Percentiles rank a stretch among this genome's conserved stretches.
Conservation (phyloP, 2,113 vertebrate species). For the Scartelaos histophorus region DNA sequence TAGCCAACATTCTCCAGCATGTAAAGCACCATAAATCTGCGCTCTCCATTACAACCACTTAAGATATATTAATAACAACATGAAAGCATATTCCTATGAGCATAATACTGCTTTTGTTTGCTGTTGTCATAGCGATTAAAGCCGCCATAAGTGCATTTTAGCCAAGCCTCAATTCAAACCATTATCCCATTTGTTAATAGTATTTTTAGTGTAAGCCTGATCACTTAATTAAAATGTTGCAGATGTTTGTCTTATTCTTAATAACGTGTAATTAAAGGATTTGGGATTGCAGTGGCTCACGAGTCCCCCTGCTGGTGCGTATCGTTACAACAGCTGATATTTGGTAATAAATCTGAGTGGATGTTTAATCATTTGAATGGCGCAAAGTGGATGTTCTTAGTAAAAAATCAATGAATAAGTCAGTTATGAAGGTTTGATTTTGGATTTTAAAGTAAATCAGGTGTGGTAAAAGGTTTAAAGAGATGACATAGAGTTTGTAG, state of each 20-base stretch:
- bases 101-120: not conserved
- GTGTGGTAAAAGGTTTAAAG: not conserved
- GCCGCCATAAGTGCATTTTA: not conserved
- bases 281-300: not conserved
- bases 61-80: not conserved
- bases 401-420: too few relatives aligned
- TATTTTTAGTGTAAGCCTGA: not conserved
- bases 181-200: not conserved
- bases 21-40: constrained; percentile 18
- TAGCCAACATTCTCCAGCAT: constrained; percentile 46
- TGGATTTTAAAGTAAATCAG: not conserved
- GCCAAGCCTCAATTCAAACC: not conserved
- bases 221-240: not conserved
- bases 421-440: not conserved
- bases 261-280: not conserved
- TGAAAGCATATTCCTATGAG: not conserved
- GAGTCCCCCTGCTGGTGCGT: constrained; percentile 1
- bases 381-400: not conserved
- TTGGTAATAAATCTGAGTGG: not conserved
- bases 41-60: constrained; percentile 17
- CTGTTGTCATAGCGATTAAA: not conserved
- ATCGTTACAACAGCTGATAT: not conserved
- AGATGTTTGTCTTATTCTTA: not conserved
- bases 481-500: constrained; percentile 15
- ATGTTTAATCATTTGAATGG: not conserved